phyloP scores from a whole-genome alignment of 2,888 invertebrate species.

The Sturmia bella region DNA sequence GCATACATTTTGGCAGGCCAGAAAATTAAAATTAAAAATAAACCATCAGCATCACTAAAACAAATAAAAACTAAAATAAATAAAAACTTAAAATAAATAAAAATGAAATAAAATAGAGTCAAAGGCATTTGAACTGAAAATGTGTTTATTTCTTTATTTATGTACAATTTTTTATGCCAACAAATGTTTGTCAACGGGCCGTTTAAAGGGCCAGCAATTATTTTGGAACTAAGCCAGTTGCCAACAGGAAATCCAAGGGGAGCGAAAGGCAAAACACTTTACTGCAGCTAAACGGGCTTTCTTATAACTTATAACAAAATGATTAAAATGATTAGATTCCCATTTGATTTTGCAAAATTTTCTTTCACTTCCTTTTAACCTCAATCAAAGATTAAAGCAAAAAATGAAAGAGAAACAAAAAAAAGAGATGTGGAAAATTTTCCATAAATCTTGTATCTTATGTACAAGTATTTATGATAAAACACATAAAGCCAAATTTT shows the following conservation, averaged over 20 bases:
- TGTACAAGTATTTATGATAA: slow-evolving; percentile 22
- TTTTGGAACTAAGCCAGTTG: slow-evolving; percentile 65
- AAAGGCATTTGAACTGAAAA: slow-evolving; percentile 66
- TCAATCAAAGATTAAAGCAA: slow-evolving; percentile 64
- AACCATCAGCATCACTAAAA: slow-evolving; percentile 32
- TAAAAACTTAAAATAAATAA: slow-evolving; percentile 62
- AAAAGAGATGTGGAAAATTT: background rate
- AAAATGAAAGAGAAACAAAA: background rate
- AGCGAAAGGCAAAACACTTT: background rate
- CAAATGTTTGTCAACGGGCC: slow-evolving; percentile 61
- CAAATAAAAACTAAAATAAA: slow-evolving; percentile 34
- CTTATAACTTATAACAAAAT: background rate
- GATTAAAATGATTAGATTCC: slow-evolving; percentile 39
- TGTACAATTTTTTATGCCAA: slow-evolving; percentile 1
- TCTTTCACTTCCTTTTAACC: slow-evolving; percentile 55
- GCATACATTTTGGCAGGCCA: slow-evolving; percentile 68
- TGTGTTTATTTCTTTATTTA: slow-evolving; percentile 62
- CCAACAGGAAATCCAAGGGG: slow-evolving; percentile 27
- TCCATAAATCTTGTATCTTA: no score
- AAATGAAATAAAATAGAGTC: slow-evolving; percentile 63
- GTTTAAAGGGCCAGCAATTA: slow-evolving; percentile 61
- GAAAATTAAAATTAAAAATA: slow-evolving; percentile 54
- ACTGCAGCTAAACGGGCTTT: slow-evolving; percentile 20
- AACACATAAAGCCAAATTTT: slow-evolving; percentile 33
- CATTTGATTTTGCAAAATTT: slow-evolving; percentile 26